Base-by-base conservation (phyloP, 2,888 invertebrate genomes). In the Gryllus longicercus region DNA sequence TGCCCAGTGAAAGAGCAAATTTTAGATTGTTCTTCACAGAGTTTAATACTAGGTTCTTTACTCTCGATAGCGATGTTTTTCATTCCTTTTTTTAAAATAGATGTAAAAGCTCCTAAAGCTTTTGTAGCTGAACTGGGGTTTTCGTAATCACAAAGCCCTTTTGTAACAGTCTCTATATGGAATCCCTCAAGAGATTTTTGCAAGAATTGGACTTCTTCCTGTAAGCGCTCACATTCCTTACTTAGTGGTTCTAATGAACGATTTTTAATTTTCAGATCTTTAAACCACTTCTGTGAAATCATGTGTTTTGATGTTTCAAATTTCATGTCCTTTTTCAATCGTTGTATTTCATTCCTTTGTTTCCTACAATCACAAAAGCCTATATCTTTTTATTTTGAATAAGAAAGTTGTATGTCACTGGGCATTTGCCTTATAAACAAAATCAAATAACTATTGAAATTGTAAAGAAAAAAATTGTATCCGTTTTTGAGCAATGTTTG, bases 31-130 rank as follows among this genome's bases (percentile, higher is more conserved):
- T 11, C 63, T 8, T 63, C 63, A 11, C 8, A 1, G 4, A 63
- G 8, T 5, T 63, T 63, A 8, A 1, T 63, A 14, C 88, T 86
- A 10, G 88, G 78, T 78, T 88, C 87, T 75, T 86, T 84, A 83
- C 86, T 88, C 82, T 87, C 88, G 75, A 84, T 86, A 83, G 89
- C 88, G 50, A 87, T 86, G 25, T 87, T 87, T 14, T 88, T 84
- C 23, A 90, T 84, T 83, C 90, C 88, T 80, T 91, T 90, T 86
- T 93, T 93, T 23, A 93, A 87, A 16, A 91, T 90, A 0, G 90
- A 88, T 0, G 91, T 91, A 84, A 92, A 91, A 1, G 90, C 88
- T 49, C 90, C 89, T 11, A 94, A 86, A 0, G 89, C 86, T 0
- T 90, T 23, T 21, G 1, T 21, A 25, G 80, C 81, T n/a, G 81